Percentiles rank a stretch among this genome's conserved stretches.
phyloP scores from a whole-genome alignment of 2,797 vertebrate genomes.

The Gymnothorax javanicus region DNA sequence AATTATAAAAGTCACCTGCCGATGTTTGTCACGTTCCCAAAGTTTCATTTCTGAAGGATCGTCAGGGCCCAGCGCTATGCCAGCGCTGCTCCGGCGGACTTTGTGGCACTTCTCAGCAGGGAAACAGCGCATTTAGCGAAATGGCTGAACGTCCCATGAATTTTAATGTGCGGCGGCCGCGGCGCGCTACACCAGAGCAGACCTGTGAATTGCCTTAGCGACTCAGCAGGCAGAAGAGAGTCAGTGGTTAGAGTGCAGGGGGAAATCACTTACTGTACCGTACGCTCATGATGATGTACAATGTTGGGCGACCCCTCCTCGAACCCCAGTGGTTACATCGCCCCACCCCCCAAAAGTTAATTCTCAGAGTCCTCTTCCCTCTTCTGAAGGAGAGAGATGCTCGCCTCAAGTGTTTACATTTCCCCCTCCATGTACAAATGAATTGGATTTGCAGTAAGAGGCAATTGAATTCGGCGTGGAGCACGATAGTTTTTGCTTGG shows the following conservation, averaged over 20 bases:
- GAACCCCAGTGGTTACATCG: neutral
- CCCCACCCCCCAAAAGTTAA: neutral
- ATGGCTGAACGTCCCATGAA: slow-evolving; percentile 54
- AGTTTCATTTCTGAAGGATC: slow-evolving; percentile 7
- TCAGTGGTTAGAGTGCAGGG: neutral
- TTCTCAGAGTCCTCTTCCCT: neutral
- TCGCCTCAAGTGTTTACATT: neutral
- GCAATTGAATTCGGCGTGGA: neutral
- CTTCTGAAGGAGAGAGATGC: neutral
- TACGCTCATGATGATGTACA: neutral
- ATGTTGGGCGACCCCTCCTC: neutral
- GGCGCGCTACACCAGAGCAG: slow-evolving; percentile 40
- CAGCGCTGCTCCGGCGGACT: slow-evolving; percentile 35
- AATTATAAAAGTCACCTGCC: slow-evolving; percentile 8
- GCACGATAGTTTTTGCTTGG: neutral
- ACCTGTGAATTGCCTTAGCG: slow-evolving; percentile 38
- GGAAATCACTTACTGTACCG: neutral
- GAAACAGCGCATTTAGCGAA: slow-evolving; percentile 47
- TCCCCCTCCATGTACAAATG: slow-evolving; percentile 11
- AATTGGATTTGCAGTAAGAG: slow-evolving; percentile 22
- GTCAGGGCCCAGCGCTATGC: slow-evolving; percentile 15
- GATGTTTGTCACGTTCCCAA: slow-evolving; percentile 9
- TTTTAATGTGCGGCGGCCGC: slow-evolving; percentile 48
- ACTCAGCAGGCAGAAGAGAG: slow-evolving; percentile 10
- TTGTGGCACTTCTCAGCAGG: slow-evolving; percentile 38